Base-by-base conservation (phyloP, 2,113 vertebrate species). In the Brachionichthys hirsutus region DNA sequence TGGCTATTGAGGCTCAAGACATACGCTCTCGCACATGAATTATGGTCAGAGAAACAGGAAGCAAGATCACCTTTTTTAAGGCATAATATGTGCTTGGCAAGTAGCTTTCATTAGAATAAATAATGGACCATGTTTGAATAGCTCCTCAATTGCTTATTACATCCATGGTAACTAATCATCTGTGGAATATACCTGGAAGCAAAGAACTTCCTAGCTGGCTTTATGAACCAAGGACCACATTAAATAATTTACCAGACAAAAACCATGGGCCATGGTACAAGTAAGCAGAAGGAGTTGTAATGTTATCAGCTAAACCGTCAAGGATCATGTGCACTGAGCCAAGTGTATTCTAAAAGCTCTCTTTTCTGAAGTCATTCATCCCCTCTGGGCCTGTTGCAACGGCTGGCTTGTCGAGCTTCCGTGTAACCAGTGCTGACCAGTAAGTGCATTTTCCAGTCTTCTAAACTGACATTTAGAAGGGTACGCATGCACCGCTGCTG, bases 361-460 rank as follows among this genome's bases (percentile, higher is more conserved):
- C 73, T 66, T 45, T 74, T 85, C 64, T 77, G 87, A 65, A 84
- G 81, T 84, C 84, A 81, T 87, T 86, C 85, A 83, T 85, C 67
- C 57, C 64, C 57, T 75, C 62, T 58, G 70, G 77, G 68, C 66
- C 34, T 50, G 58, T 57, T 73, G 74, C 65, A 71, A 55, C 41
- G 42, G 24, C 24, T 30, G 24, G 8, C 24, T 30, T 30, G 24
- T 30, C 24, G 8, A 30, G 24, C 53, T 73, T 62, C 49, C 16
- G 49, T 60, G 44, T 70, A 66, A 68, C 55, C 60, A 74, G 38
- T 61, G 51, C 64, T 82, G 70, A 79, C 70, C 65, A 74, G 46
- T 70, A 71, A 67, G 71, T 69, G 67, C 56, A 50, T 67, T 59
- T 72, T 65, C 64, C 49, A 54, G 42, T 69, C 67, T 66, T 64